phyloP scores from a whole-genome alignment of 2,888 invertebrate species.

The Aphelenchoides bicaudatus region DNA sequence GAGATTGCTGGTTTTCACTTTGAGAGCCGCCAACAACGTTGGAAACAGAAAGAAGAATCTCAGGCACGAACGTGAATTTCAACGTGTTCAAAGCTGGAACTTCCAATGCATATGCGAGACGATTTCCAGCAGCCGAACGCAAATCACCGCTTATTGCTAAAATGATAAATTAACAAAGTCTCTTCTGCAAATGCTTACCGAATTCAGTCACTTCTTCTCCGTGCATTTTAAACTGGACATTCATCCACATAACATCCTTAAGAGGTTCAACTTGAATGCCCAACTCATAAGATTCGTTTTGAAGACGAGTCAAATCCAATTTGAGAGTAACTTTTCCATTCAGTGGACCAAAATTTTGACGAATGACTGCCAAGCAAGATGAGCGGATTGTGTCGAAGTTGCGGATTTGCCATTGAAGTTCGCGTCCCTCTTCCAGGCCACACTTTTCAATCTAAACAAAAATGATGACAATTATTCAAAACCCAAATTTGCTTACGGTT shows the following conservation, averaged over 20 bases:
- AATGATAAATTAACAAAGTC: no score
- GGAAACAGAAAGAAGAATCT: neutral
- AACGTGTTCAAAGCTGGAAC: neutral
- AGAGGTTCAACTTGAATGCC: neutral
- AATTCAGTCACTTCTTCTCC: neutral
- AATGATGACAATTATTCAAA: no score
- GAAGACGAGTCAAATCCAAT: neutral
- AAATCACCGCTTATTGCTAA: neutral
- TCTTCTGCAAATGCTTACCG: neutral
- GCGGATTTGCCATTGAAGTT: conserved; percentile 3
- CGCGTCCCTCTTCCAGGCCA: neutral
- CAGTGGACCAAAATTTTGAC: conserved; percentile 1
- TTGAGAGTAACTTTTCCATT: neutral
- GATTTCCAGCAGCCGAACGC: no score
- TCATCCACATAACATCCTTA: neutral
- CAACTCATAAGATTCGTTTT: no score
- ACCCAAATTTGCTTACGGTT: no score
- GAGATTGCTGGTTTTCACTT: no score
- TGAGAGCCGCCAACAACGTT: neutral
- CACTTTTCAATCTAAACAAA: neutral
- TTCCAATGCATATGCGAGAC: no score
- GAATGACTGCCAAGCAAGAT: neutral
- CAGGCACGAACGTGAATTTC: neutral
- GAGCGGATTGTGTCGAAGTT: conserved; percentile 11
- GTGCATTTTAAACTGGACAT: neutral